Base-by-base conservation (phyloP, 2,113 vertebrate genomes). In the Alaudala cheleensis region DNA sequence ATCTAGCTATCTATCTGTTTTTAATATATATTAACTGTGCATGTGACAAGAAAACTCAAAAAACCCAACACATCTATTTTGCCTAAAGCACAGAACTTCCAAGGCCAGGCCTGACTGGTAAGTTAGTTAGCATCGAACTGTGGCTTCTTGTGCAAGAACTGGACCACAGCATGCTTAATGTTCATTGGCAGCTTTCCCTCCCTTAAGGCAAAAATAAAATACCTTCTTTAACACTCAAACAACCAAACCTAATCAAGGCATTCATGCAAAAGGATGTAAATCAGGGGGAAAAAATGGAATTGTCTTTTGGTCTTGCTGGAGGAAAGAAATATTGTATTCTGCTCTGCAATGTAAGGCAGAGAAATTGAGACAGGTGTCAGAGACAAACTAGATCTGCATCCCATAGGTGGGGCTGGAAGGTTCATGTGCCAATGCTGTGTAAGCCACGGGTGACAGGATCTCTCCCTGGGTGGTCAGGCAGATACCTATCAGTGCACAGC, bases 381-480 rank as follows among this genome's bases (percentile, higher is more conserved):
- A 79, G 12, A 39, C 64, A 87, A 70, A 42, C 14, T 61, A 77
- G 33, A 49, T 58, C 79, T 3, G 3, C 56, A 73, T 40, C 54
- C 58, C 44, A n/a, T 13, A 73, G 71, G 39, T 70, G 54, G 37
- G 14, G 29, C n/a, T 91, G 50, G 47, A 79, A 91, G 33, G 14
- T 21, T 73, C 10, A 4, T n/a, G 47, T 80, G 66, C 66, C 79
- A 82, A 6, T 3, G 3, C 33, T 85, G 87, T 50, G 62, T 76
- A 91, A 95, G 66, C 58, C 42, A 37, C 78, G n/a, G 66, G 81
- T 90, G 95, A 83, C 81, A 94, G 72, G 45, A 93, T 83, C 47
- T 61, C 89, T 85, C 28, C 84, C 21, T 95, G 87, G 95, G 93
- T 95, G 89, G 92, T 65, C 93, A 87, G 71, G 47, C 42, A 93